These are phyloP conservation scores for Drosophila barbarae DNA, from an alignment of 2,888 invertebrate genomes.

Conservation along the genomic window DNA sequence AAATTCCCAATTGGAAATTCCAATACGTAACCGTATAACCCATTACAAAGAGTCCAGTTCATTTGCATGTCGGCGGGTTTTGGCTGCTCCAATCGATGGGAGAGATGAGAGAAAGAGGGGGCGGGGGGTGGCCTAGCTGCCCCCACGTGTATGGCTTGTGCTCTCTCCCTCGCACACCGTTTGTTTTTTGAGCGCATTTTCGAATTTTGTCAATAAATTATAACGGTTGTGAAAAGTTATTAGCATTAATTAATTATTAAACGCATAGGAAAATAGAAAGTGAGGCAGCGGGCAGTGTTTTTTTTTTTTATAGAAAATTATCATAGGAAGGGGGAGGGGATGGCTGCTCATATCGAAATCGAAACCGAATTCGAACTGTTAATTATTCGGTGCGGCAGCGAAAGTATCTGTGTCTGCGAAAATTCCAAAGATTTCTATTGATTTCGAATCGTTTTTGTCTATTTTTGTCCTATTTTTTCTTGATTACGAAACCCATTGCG, in stretches of 20 bases:
- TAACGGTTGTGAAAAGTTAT: conserved; percentile 75
- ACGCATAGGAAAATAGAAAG: conserved; percentile 75
- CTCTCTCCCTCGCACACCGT: conserved; percentile 10
- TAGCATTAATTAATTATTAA: conserved; percentile 78
- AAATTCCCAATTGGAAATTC: conserved; percentile 5
- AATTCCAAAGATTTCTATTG: conserved; percentile 41
- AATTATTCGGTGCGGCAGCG: conserved; percentile 62
- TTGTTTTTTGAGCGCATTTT: conserved; percentile 52
- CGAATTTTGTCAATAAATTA: conserved; percentile 74
- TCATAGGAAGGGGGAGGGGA: conserved; percentile 21
- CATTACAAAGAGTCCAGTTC: neutral
- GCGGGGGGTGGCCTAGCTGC: neutral
- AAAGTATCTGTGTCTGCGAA: conserved; percentile 54
- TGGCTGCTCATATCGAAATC: conserved; percentile 17
- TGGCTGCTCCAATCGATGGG: neutral
- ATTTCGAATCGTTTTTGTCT: conserved; percentile 11
- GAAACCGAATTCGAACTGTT: conserved; percentile 51
- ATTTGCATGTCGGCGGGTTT: conserved; percentile 8
- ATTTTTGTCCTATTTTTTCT: conserved; percentile 1
- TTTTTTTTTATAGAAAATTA: conserved; percentile 30
- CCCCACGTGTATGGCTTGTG: conserved; percentile 25
- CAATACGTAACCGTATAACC: conserved; percentile 5
- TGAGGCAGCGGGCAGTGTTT: conserved; percentile 36
- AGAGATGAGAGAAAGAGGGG: neutral
- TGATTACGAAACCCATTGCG: conserved; percentile 56